Evolutionary conservation across 2,888 invertebrate genomes (phyloP), one percentile per base, ranked within the genome.

Genomic region (Metellina segmentata): DNA sequence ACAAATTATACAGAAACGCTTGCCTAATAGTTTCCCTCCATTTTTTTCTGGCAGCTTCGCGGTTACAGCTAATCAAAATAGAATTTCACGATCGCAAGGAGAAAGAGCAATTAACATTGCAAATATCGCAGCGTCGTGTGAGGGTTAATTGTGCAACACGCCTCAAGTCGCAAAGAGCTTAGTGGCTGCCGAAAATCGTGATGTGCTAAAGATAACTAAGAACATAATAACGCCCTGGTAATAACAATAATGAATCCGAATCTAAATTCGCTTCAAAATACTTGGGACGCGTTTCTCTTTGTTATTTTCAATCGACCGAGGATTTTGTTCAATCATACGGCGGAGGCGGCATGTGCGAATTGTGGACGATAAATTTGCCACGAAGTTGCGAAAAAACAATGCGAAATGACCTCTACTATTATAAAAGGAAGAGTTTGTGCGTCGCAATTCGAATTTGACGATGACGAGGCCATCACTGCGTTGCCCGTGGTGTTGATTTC

Each of bases 61-160:
- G 34, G 61, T 61, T 79, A 7, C 48, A 79, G 79, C 61, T 6
- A 13, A 20, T 61, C 19, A 20, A 49, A 61, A 61, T 34, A 49
- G 20, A 49, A 61, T 34, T 79, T 61, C 13, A 61, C 7, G 53
- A 61, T 79, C 61, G 4, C 61, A 61, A 61, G 11, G 61, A 16
- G 61, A 53, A 79, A 61, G 79, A 34, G 34, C 34, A 53, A 79
- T 79, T 79, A 61, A 16, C 79, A 79, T 61, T 79, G 79, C 61
- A 61, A 79, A 79, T 79, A 34, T 34, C 34, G 34, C 34, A 34
- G 34, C 34, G 34, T 34, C 19, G 79, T 79, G 19, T 61, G 77
- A 52, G 20, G 61, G 20, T 79, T 34, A 79, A 61, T 61, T 79
- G 79, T 5, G 79, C 11, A 53, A 79, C 69, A 61, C 34, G 61